Conservation (phyloP, 2,888 invertebrate species). For the Ligdia adustata region DNA sequence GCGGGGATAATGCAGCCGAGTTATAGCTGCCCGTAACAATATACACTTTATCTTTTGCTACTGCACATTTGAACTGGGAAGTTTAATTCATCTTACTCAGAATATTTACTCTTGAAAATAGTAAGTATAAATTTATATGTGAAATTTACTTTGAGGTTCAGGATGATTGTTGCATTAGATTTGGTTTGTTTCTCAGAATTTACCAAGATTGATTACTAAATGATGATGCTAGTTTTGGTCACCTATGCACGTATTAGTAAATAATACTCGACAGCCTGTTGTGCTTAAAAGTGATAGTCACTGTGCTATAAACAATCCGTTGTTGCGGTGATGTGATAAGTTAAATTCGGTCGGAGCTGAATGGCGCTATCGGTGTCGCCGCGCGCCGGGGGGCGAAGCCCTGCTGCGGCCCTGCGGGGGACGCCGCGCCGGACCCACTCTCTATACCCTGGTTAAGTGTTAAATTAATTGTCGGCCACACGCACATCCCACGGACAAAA, state of each 20-base stretch:
- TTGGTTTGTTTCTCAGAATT: neutral
- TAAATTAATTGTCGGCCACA: constrained; percentile 69
- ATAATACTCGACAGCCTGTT: constrained; percentile 17
- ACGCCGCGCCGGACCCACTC: constrained; percentile 44
- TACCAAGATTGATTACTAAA: constrained; percentile 18
- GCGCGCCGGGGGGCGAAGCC: constrained; percentile 55
- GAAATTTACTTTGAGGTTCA: too few relatives aligned
- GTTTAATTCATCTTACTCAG: too few relatives aligned
- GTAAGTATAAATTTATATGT: too few relatives aligned
- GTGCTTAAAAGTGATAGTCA: constrained; percentile 51
- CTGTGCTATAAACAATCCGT: constrained; percentile 50
- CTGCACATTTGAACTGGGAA: too few relatives aligned
- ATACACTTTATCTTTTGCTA: constrained; percentile 22
- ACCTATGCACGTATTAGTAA: constrained; percentile 9
- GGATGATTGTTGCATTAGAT: too few relatives aligned
- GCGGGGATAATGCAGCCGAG: constrained; percentile 47
- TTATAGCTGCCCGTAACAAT: constrained; percentile 30
- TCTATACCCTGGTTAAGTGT: constrained; percentile 59
- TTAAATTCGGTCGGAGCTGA: constrained; percentile 54
- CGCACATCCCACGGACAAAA: constrained; percentile 32
- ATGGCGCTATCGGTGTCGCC: constrained; percentile 67
- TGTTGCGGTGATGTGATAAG: constrained; percentile 59
- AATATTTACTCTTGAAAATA: too few relatives aligned
- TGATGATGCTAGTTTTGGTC: constrained; percentile 23
- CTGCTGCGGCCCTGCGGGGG: constrained; percentile 50